phyloP scores from a whole-genome alignment of 2,113 vertebrate species.

The Danionella cerebrum region DNA sequence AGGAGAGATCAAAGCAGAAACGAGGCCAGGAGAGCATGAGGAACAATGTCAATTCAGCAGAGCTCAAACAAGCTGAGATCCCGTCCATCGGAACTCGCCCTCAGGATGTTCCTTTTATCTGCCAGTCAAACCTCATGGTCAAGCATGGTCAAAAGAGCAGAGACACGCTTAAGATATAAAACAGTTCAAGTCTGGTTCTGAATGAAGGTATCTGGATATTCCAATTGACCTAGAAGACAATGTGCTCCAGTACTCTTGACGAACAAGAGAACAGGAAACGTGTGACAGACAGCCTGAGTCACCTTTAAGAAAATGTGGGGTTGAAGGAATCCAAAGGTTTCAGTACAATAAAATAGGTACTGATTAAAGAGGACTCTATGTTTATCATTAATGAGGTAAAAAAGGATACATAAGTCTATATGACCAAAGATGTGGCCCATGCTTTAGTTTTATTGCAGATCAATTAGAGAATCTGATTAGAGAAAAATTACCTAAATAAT shows the following conservation, averaged over 20 bases:
- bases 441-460: too few relatives aligned
- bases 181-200: background rate
- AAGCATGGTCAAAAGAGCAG: background rate
- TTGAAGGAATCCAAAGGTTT: too few relatives aligned
- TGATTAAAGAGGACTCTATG: too few relatives aligned
- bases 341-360: too few relatives aligned
- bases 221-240: slow-evolving; percentile 13
- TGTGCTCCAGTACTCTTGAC: background rate
- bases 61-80: slow-evolving; percentile 57
- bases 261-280: slow-evolving; percentile 22
- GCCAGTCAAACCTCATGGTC: slow-evolving; percentile 45
- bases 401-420: too few relatives aligned
- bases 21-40: slow-evolving; percentile 47
- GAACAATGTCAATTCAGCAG: slow-evolving; percentile 50
- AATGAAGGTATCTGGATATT: background rate
- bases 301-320: background rate
- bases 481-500: too few relatives aligned
- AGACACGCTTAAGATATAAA: background rate
- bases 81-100: slow-evolving; percentile 56
- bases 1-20: slow-evolving; percentile 63
- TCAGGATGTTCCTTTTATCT: slow-evolving; percentile 49
- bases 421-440: too few relatives aligned
- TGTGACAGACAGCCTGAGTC: background rate
- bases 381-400: too few relatives aligned
- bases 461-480: too few relatives aligned